phyloP scores from a whole-genome alignment of 2,113 vertebrate genomes.

The Nesogale talazaci region DNA sequence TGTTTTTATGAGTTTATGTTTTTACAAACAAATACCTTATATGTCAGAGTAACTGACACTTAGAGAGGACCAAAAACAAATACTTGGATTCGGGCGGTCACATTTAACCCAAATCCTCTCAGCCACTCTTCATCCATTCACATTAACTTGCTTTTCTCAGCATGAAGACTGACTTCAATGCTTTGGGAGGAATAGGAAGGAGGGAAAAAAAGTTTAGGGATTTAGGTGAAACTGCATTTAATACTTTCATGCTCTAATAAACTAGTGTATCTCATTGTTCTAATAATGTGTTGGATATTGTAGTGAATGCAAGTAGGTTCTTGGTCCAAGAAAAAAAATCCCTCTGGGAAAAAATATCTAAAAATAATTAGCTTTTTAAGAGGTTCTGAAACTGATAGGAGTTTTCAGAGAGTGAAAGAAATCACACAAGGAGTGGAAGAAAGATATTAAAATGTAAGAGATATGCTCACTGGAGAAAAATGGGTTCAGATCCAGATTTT shows the following conservation, averaged over 20 bases:
- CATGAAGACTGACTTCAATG: background rate
- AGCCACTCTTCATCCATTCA: background rate
- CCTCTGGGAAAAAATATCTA: background rate
- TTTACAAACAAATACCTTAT: background rate
- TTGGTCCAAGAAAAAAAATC: background rate
- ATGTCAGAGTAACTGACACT: background rate
- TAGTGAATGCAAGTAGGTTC: background rate
- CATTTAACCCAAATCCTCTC: background rate
- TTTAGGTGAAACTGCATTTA: conserved; percentile 11
- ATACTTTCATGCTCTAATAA: background rate
- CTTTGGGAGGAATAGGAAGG: background rate
- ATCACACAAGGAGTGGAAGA: background rate
- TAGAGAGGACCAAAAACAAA: background rate
- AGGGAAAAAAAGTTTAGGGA: background rate
- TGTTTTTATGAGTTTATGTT: background rate
- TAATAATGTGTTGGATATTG: background rate
- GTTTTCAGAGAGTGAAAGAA: background rate
- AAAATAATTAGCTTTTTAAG: background rate
- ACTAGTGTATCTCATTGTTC: background rate
- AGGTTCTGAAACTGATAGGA: background rate
- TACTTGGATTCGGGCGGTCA: background rate
- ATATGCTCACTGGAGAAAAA: background rate
- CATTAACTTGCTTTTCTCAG: background rate
- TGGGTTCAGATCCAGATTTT: background rate
- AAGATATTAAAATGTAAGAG: background rate